Evolutionary conservation across 1,140 invertebrate genomes (phyloP), one percentile per base, ranked within the genome.

Genomic region (Lutraria rhynchaena): DNA sequence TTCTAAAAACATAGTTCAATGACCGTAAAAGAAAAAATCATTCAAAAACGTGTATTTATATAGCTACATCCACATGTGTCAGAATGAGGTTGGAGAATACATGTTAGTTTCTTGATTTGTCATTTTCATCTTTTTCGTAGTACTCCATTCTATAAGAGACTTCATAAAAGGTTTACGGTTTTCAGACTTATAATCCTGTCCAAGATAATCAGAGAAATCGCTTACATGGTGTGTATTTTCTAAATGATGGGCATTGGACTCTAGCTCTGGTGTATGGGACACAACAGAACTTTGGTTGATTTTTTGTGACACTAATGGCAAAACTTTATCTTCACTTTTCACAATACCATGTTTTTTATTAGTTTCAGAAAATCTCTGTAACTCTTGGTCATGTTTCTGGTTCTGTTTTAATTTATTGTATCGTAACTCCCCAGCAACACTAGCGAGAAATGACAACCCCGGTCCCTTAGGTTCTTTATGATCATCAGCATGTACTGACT

Each of bases 11-110:
- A n/a, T n/a, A n/a, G n/a, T n/a, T n/a, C n/a, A n/a, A n/a, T n/a
- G n/a, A n/a, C n/a, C n/a, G n/a, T n/a, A n/a, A n/a, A n/a, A n/a
- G n/a, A n/a, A n/a, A n/a, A n/a, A n/a, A n/a, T n/a, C n/a, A n/a
- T n/a, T n/a, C n/a, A n/a, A n/a, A n/a, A n/a, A n/a, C n/a, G n/a
- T n/a, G n/a, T n/a, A n/a, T n/a, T n/a, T n/a, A n/a, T n/a, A n/a
- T n/a, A n/a, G n/a, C n/a, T n/a, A n/a, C n/a, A n/a, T n/a, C n/a
- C n/a, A n/a, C n/a, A n/a, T n/a, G n/a, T n/a, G n/a, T 65, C 37
- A 67, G 17, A 67, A 67, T 51, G 63, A 67, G 17, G n/a, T 46
- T 67, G 63, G 63, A 24, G 63, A 67, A n/a, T 46, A 67, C 63
- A 67, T 67, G 22, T 67, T 67, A 27, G 22, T 27, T 67, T 67